Percentiles rank a stretch among this genome's conserved stretches.
Evolutionary conservation across 37 sponge, comb jelly and placozoan genomes (phyloP).

Genomic region (Geodia barretti): DNA sequence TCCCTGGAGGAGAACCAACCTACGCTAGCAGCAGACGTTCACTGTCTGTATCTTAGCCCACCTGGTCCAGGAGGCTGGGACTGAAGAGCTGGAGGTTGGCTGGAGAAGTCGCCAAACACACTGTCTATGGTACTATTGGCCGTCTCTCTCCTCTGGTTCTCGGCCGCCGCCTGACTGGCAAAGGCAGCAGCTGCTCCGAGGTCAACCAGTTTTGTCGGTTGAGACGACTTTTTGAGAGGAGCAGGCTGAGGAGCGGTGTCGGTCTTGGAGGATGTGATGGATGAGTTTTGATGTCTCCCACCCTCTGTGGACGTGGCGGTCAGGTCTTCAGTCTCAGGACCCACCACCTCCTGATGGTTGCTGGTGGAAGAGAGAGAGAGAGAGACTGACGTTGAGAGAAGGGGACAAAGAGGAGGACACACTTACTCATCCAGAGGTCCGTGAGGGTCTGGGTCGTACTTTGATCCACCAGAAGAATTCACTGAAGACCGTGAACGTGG

Average conservation of each 20-base stretch:
- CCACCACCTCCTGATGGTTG: background rate
- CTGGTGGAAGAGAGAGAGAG: no score
- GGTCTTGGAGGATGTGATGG: background rate
- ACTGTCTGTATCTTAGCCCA: no score
- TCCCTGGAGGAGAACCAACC: no score
- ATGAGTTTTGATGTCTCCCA: background rate
- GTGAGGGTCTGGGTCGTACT: conserved; percentile 41
- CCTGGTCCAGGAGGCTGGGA: conserved; percentile 9
- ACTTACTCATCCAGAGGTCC: conserved; percentile 10
- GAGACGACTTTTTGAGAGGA: conserved; percentile 50
- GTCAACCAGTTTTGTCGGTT: conserved; percentile 77
- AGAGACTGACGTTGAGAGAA: conserved; percentile 5
- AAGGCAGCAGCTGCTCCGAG: conserved; percentile 79
- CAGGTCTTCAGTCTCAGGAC: background rate
- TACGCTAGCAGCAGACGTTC: no score
- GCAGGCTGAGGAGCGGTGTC: background rate
- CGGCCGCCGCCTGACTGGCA: conserved; percentile 13
- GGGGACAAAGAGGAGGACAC: background rate
- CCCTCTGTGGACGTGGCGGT: background rate
- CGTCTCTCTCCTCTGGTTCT: conserved; percentile 13
- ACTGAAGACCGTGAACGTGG: conserved; percentile 36
- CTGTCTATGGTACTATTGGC: conserved; percentile 22
- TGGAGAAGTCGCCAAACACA: conserved; percentile 15
- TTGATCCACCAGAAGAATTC: background rate
- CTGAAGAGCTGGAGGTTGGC: background rate